phyloP scores from a whole-genome alignment of 2,888 invertebrate species.

The Pelosia muscerda region DNA sequence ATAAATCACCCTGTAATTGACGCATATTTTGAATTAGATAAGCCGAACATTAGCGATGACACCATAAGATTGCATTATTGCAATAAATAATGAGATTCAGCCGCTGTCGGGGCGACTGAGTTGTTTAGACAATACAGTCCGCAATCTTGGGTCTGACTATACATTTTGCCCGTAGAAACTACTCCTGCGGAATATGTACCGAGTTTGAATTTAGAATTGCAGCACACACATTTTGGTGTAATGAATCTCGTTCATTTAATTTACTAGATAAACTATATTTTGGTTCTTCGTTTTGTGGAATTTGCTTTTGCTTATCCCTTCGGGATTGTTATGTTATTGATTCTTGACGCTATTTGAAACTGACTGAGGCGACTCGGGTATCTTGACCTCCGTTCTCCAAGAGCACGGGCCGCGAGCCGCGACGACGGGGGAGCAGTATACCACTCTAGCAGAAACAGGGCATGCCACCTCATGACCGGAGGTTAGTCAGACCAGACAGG shows the following conservation, averaged over 20 bases:
- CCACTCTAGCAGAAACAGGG: no score
- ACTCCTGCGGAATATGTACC: constrained; percentile 36
- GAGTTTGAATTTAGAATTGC: constrained; percentile 36
- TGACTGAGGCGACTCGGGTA: no score
- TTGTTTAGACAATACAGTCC: constrained; percentile 32
- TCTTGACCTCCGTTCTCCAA: no score
- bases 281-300: not conserved
- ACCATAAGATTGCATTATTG: constrained; percentile 47
- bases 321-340: not conserved
- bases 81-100: constrained; percentile 42
- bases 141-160: constrained; percentile 36
- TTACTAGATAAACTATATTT: not conserved
- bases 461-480: no score
- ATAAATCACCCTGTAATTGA: constrained; percentile 29
- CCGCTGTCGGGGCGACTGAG: constrained; percentile 30
- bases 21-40: constrained; percentile 38
- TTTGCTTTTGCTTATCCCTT: not conserved
- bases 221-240: constrained; percentile 24
- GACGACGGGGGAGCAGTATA: no score
- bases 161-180: constrained; percentile 42
- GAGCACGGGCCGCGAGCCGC: no score
- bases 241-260: constrained; percentile 12
- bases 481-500: no score
- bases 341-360: no score
- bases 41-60: constrained; percentile 34